These are phyloP conservation scores for Otus scops DNA, from an alignment of 2,797 vertebrate species.

Conservation along the genomic window DNA sequence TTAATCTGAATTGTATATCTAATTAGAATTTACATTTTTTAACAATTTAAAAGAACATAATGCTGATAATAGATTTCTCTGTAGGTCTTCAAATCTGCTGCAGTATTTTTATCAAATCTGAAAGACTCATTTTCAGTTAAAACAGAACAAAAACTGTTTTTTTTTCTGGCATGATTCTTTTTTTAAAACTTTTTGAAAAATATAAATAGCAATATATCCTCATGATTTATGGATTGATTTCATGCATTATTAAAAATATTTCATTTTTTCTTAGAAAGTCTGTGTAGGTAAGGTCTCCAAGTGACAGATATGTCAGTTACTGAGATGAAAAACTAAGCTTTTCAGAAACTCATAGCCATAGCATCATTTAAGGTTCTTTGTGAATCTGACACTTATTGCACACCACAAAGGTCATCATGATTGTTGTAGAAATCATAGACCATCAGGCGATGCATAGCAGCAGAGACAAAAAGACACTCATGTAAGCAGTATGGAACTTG, in stretches of 20 bases:
- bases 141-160: neutral
- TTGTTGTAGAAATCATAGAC: neutral
- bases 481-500: neutral
- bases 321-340: neutral
- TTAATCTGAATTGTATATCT: neutral
- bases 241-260: neutral
- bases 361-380: neutral
- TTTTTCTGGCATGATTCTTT: neutral
- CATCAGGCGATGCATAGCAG: neutral
- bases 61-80: neutral
- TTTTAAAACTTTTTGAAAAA: neutral
- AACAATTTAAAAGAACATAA: constrained; percentile 2
- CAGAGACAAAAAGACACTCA: neutral
- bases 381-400: neutral
- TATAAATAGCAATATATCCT: neutral
- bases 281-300: neutral
- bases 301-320: neutral
- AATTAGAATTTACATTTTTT: neutral
- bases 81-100: neutral
- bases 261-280: neutral
- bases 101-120: neutral
- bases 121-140: neutral
- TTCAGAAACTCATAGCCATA: neutral
- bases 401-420: neutral
- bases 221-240: neutral